Evolutionary conservation across 2,888 invertebrate genomes (phyloP), one percentile per base, ranked within the genome.

Genomic region (Spicauda simplicius): DNA sequence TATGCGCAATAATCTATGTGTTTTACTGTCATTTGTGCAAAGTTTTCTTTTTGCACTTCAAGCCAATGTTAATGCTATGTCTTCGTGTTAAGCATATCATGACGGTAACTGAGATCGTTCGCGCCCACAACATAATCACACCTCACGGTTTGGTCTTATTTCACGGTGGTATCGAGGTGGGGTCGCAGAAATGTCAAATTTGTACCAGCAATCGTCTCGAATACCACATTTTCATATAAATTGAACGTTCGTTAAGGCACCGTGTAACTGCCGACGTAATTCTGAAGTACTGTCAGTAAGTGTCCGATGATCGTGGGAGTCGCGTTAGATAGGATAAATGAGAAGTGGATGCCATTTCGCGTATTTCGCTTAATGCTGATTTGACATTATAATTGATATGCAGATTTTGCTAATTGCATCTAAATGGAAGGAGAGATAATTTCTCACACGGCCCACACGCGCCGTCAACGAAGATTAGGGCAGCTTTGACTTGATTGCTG

Each of bases 131-230:
- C 41, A 60, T 56, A 56, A 69, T 61, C 67, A 74, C 69, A 64
- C 67, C 69, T 58, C 25, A 14, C 60, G 53, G 69, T 69, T 63
- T 69, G 64, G 41, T 19, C 68, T 56, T 71, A 72, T 70, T 70
- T 58, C 69, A 67, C 64, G 65, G 12, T 62, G 65, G 12, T 57
- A 48, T 52, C 56, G 18, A 25, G 41, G 64, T 45, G 41, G 45
- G 58, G 53, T 65, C 53, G 52, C 64, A 53, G 37, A 64, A 64
- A 58, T 65, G 64, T 65, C 64, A 65, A 53, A 53, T 53, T 50
- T 25, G 57, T 58, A 41, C 41, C 20, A 52, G 41, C 41, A 25
- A 41, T 57, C 20, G 52, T 18, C 30, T 30, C 30, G 7, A 41
- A 45, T 25, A 54, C 30, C 53, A 25, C 25, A 59, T 65, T 65